These are phyloP conservation scores for Phaenicophaeus curvirostris DNA, from an alignment of 2,797 vertebrate species.

Conservation along the genomic window DNA sequence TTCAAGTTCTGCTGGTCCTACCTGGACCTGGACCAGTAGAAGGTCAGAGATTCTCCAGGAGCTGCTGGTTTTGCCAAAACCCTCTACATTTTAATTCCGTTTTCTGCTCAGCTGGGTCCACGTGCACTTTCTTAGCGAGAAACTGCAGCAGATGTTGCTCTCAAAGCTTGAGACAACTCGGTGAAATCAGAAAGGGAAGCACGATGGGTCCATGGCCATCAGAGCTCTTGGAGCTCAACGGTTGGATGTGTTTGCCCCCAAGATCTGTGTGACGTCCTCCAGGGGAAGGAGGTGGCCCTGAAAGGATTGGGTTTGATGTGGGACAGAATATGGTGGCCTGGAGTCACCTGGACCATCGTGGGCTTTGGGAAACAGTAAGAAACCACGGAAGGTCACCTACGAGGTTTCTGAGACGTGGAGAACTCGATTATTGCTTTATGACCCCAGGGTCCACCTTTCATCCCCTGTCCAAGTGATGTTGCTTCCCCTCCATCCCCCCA, in stretches of 20 bases:
- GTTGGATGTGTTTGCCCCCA: not conserved
- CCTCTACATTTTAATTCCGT: accelerated
- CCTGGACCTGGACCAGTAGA: not conserved
- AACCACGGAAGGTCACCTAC: accelerated
- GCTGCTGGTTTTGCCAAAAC: not conserved
- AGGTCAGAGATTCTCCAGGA: not conserved
- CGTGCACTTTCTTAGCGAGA: not conserved
- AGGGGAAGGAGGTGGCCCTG: accelerated
- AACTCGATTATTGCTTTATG: accelerated
- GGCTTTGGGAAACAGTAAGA: accelerated
- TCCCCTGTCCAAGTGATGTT: accelerated
- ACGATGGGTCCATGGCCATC: accelerated
- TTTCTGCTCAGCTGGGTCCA: not conserved
- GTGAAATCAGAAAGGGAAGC: not conserved
- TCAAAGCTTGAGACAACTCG: not conserved
- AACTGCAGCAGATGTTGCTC: accelerated
- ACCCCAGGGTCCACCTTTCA: not conserved
- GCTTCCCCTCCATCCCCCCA: not conserved
- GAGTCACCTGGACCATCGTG: accelerated
- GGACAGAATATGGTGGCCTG: not conserved
- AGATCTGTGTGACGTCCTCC: accelerated
- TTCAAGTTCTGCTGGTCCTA: not conserved
- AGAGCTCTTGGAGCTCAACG: not conserved
- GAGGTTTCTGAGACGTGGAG: not conserved
- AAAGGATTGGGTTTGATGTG: not conserved